These are phyloP conservation scores for Gracilinanus agilis DNA, from an alignment of 2,113 vertebrate species.

Conservation along the genomic window DNA sequence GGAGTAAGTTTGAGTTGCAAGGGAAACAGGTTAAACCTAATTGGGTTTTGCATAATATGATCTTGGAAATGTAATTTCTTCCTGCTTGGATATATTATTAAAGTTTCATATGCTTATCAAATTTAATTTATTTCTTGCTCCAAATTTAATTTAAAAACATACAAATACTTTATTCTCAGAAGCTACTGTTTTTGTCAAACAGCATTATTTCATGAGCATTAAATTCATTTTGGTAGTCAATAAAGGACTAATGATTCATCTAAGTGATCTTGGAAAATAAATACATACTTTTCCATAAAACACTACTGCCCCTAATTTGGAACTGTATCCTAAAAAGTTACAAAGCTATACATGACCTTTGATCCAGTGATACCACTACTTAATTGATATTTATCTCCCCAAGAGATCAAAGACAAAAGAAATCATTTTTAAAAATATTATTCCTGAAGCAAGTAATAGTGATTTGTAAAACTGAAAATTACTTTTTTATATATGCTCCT, in stretches of 20 bases:
- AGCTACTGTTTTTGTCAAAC: neutral
- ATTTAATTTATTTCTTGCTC: neutral
- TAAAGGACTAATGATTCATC: neutral
- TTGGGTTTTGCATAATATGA: neutral
- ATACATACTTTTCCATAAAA: neutral
- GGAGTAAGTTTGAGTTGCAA: neutral
- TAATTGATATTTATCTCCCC: neutral
- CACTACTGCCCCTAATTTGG: neutral
- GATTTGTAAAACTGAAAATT: neutral
- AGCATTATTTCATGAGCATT: neutral
- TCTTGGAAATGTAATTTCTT: neutral
- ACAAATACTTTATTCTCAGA: neutral
- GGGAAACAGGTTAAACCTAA: neutral
- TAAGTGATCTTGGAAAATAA: neutral
- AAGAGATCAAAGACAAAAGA: neutral
- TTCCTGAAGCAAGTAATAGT: neutral
- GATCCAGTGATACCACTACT: neutral
- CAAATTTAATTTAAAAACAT: neutral
- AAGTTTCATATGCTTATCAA: neutral
- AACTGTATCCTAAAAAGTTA: neutral
- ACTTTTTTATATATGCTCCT: neutral
- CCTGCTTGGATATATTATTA: neutral
- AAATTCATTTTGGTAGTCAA: neutral
- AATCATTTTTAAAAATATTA: neutral
- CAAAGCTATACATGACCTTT: neutral